Evolutionary conservation across 1,140 invertebrate genomes (phyloP).

Genomic region (Theocolax elegans): DNA sequence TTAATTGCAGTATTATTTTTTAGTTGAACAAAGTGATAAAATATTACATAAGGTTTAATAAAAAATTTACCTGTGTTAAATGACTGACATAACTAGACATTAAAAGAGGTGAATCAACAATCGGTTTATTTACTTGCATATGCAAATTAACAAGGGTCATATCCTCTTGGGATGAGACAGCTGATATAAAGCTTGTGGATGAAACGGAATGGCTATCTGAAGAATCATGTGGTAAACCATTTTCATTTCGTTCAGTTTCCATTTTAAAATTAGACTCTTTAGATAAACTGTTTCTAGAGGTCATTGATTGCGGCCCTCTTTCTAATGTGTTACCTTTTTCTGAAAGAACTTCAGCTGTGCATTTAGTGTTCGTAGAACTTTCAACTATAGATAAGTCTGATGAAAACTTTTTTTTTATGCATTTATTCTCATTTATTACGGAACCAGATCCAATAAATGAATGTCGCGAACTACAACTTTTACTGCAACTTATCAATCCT

Average conservation of each 20-base stretch:
- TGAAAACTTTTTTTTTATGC: constrained; percentile 68
- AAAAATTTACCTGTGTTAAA: constrained; percentile 80
- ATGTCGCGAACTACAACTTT: constrained; percentile 75
- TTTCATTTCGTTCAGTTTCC: constrained; percentile 48
- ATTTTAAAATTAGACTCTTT: constrained; percentile 45
- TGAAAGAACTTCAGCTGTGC: constrained; percentile 36
- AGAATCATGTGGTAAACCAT: constrained; percentile 64
- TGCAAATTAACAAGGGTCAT: constrained; percentile 93
- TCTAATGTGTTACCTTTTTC: constrained; percentile 63
- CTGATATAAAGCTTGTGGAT: constrained; percentile 90
- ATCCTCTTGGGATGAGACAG: constrained; percentile 93
- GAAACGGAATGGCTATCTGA: constrained; percentile 80
- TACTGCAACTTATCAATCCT: constrained; percentile 63
- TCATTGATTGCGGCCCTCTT: constrained; percentile 50
- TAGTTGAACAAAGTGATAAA: too few relatives aligned
- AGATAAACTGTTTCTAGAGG: constrained; percentile 51
- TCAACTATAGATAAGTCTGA: constrained; percentile 68
- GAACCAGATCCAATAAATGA: constrained; percentile 69
- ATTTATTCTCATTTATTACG: constrained; percentile 65
- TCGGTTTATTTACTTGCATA: constrained; percentile 94
- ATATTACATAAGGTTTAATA: not conserved
- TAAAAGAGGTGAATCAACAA: constrained; percentile 90
- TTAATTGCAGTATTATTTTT: too few relatives aligned
- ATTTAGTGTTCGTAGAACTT: constrained; percentile 64
- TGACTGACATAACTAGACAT: constrained; percentile 96